Conservation (phyloP, 2,888 invertebrate species). For the Philopedon plagiatum region DNA sequence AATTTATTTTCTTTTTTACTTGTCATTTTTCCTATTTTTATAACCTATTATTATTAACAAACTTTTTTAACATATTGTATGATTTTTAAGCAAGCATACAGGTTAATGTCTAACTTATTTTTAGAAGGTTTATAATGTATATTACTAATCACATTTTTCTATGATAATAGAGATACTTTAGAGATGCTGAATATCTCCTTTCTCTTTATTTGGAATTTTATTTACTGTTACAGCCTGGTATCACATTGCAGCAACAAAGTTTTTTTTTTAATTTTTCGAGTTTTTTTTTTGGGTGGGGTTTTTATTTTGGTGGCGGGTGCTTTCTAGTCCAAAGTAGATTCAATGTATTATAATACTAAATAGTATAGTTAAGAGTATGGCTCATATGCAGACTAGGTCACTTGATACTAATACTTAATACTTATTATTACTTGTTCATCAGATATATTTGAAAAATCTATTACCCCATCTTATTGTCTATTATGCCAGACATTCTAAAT, state of each 20-base stretch:
- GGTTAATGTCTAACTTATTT: slow-evolving; percentile 7
- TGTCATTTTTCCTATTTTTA: slow-evolving; percentile 26
- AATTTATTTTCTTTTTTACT: slow-evolving; percentile 33
- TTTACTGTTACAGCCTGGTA: slow-evolving; percentile 60
- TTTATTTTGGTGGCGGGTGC: slow-evolving; percentile 39
- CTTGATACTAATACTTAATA: too few species aligned
- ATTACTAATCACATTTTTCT: slow-evolving; percentile 41
- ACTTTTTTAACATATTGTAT: slow-evolving; percentile 7
- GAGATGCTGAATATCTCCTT: slow-evolving; percentile 33
- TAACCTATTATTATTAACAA: slow-evolving; percentile 26
- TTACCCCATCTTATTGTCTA: too few species aligned
- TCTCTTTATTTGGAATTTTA: slow-evolving; percentile 37
- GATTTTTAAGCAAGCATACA: slow-evolving; percentile 6
- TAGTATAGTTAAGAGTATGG: not conserved
- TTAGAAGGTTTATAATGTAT: slow-evolving; percentile 14
- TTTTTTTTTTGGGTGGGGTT: slow-evolving; percentile 23
- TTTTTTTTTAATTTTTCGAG: slow-evolving; percentile 21
- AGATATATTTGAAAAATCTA: too few species aligned
- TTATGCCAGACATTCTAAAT: too few species aligned
- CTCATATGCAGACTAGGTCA: too few species aligned
- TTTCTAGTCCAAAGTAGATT: not conserved
- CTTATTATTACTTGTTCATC: too few species aligned
- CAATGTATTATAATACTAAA: not conserved
- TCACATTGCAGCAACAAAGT: slow-evolving; percentile 59
- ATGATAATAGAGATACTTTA: slow-evolving; percentile 37